phyloP scores from a whole-genome alignment of 2,113 vertebrate genomes.

The Pseudopipra pipra region DNA sequence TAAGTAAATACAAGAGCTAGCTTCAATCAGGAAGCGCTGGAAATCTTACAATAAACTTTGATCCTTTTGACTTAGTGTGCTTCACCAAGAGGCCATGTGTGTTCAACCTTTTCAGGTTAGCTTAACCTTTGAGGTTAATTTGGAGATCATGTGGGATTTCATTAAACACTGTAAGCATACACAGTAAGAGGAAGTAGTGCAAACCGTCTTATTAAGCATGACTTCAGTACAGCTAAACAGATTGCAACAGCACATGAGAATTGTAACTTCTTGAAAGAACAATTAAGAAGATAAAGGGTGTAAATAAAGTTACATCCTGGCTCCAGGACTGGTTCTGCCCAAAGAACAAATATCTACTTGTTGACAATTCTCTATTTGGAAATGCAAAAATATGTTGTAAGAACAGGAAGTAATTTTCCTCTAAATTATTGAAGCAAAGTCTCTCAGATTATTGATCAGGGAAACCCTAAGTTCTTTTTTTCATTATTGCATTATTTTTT shows the following conservation, averaged over 20 bases:
- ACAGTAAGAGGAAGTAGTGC: slow-evolving; percentile 20
- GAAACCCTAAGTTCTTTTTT: not conserved
- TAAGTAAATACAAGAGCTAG: not conserved
- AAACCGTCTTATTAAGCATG: not conserved
- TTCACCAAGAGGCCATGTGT: not conserved
- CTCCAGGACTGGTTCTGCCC: slow-evolving; percentile 15
- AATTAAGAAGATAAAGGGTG: slow-evolving; percentile 13
- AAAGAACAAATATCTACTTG: slow-evolving; percentile 38
- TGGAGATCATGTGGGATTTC: not conserved
- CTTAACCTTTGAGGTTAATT: slow-evolving; percentile 20
- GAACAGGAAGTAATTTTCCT: not conserved
- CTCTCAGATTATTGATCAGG: not conserved
- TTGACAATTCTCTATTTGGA: not conserved
- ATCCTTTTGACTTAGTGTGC: not conserved
- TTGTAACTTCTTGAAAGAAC: slow-evolving; percentile 4
- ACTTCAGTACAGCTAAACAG: not conserved
- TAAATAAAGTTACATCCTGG: not conserved
- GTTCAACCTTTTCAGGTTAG: not conserved
- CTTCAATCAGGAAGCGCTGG: slow-evolving; percentile 1
- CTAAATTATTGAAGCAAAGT: not conserved
- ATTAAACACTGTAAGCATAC: not conserved
- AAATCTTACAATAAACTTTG: not conserved
- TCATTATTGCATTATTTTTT: not conserved
- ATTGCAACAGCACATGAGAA: not conserved
- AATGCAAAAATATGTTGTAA: not conserved